A percentile compares a stretch with the other conserved stretches of the same genome.
phyloP scores from a whole-genome alignment of 2,888 invertebrate genomes.

The Rosalia funebris region DNA sequence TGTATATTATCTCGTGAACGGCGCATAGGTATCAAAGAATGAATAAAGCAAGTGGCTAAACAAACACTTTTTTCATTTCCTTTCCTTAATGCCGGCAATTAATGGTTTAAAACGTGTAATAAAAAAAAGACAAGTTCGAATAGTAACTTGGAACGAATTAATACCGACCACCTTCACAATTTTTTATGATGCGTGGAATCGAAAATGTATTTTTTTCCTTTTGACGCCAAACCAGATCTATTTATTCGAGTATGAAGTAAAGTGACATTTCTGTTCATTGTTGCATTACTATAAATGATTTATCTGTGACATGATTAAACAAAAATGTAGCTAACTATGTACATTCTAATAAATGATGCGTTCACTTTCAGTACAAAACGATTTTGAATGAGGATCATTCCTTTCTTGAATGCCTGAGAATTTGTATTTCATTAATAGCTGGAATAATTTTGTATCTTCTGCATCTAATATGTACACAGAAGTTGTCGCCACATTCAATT shows the following conservation, averaged over 20 bases:
- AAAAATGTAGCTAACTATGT: background rate
- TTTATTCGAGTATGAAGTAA: conserved; percentile 8
- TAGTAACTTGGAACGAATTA: background rate
- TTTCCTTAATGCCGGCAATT: no score
- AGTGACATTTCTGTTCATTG: conserved; percentile 10
- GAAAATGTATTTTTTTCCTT: background rate
- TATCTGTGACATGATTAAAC: background rate
- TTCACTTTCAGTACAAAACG: no score
- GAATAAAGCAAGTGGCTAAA: background rate
- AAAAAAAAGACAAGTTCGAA: background rate
- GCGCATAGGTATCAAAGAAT: no score
- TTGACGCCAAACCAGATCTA: background rate
- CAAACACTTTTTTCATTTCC: background rate
- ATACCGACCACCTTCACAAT: background rate
- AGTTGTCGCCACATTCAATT: no score
- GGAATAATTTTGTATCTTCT: no score
- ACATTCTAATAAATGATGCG: background rate
- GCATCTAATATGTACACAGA: no score
- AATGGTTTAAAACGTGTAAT: no score
- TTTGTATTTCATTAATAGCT: no score
- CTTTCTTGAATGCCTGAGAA: no score
- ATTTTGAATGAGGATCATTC: no score
- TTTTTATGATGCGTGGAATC: background rate
- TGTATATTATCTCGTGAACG: no score
- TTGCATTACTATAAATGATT: background rate